phyloP scores from a whole-genome alignment of 2,797 vertebrate species.

The Cryptoblepharus egeriae region DNA sequence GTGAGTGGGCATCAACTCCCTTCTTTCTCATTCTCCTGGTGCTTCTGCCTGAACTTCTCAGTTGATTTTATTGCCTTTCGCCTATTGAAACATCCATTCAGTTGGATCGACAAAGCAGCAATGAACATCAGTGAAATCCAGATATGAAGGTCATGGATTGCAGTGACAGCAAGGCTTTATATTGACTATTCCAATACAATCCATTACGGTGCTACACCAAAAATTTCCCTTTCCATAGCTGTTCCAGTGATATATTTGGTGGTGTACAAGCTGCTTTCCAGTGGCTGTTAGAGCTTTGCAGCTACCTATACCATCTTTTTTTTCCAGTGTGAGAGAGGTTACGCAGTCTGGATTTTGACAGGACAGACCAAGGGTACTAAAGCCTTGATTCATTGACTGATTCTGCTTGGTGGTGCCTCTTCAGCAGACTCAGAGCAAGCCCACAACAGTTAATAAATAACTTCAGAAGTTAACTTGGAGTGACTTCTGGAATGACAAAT shows the following conservation, averaged over 20 bases:
- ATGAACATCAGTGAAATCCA: rapidly evolving
- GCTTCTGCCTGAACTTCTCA: background rate
- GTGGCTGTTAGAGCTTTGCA: background rate
- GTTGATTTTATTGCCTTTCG: constrained; percentile 22
- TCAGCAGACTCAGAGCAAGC: constrained; percentile 33
- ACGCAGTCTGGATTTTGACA: background rate
- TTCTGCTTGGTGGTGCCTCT: background rate
- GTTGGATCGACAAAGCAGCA: background rate
- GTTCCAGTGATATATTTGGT: background rate
- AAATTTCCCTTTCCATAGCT: background rate
- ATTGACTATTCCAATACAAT: background rate
- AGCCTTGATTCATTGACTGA: background rate
- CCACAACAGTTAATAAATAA: constrained; percentile 51
- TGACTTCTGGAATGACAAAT: constrained; percentile 9
- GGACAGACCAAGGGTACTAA: background rate
- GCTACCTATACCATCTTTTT: background rate
- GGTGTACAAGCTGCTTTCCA: background rate
- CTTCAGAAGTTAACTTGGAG: constrained; percentile 26
- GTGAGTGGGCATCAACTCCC: constrained; percentile 20
- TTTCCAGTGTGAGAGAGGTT: background rate
- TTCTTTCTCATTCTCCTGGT: background rate
- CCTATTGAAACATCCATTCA: constrained; percentile 27
- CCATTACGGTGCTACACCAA: background rate
- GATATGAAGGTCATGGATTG: background rate
- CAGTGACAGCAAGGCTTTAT: background rate